A percentile compares a stretch with the other conserved stretches of the same genome.
Evolutionary conservation across 2,888 invertebrate species (phyloP).

Genomic region (Entomobrya proxima): DNA sequence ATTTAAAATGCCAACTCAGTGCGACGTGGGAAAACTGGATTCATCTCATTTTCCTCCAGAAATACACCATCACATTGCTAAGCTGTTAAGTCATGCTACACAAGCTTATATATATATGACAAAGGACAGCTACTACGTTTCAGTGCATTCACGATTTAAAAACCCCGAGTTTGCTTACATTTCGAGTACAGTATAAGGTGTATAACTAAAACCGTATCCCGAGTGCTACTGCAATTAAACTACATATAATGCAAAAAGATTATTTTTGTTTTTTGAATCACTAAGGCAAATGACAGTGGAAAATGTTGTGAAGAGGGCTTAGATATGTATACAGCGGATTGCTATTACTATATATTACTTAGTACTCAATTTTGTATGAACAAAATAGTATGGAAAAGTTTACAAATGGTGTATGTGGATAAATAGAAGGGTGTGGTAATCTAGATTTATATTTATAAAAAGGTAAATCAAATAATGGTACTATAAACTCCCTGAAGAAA

Average conservation of each 20-base stretch:
- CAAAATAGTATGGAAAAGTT: background rate
- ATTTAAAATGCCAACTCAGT: conserved; percentile 43
- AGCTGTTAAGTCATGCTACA: background rate
- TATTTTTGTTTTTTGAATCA: conserved; percentile 58
- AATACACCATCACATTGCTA: background rate
- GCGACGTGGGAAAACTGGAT: background rate
- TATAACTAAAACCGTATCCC: background rate
- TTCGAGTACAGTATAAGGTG: background rate
- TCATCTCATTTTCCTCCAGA: background rate
- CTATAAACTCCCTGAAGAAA: conserved; percentile 8
- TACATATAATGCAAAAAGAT: conserved; percentile 38
- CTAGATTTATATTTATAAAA: too few relatives aligned
- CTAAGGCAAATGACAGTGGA: background rate
- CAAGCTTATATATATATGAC: background rate
- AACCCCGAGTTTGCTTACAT: conserved; percentile 14
- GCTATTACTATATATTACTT: background rate
- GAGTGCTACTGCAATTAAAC: background rate
- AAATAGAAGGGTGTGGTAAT: background rate
- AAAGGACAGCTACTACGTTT: background rate
- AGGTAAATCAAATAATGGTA: background rate
- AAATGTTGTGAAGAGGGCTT: background rate
- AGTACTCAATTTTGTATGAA: conserved; percentile 39
- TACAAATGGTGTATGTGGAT: conserved; percentile 4
- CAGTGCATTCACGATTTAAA: conserved; percentile 27
- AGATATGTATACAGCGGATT: conserved; percentile 8